Conservation (phyloP, 92 coral and sea anemone genomes). For the Phenganax marumi region DNA sequence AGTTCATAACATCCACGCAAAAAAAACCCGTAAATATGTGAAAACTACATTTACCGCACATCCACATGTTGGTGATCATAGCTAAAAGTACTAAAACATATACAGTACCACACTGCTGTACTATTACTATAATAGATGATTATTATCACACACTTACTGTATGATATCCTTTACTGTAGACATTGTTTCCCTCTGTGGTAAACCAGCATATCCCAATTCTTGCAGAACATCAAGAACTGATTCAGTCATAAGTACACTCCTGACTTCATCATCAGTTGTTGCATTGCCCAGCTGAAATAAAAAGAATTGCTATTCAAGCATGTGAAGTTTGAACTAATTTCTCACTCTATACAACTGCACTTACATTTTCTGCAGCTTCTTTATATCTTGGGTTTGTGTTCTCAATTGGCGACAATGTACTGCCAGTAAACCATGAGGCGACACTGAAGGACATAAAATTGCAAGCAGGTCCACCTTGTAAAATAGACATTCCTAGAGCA, state of each 20-base stretch:
- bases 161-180: background rate
- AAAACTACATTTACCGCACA: background rate
- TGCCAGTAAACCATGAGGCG: no score
- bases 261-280: background rate
- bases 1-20: no score
- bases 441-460: conserved; percentile 43
- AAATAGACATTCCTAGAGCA: conserved; percentile 55
- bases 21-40: background rate
- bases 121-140: no score
- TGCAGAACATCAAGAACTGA: background rate
- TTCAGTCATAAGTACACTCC: background rate
- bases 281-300: background rate
- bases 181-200: background rate
- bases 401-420: no score
- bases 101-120: no score
- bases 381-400: background rate
- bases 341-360: background rate
- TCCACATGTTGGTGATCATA: background rate
- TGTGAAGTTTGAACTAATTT: no score
- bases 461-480: conserved; percentile 64
- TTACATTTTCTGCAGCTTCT: background rate
- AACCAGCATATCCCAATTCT: background rate
- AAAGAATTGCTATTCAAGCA: no score
- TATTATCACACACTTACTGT: background rate
- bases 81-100: no score